Conservation (phyloP, 2,797 vertebrate genomes). For the Tapera naevia region DNA sequence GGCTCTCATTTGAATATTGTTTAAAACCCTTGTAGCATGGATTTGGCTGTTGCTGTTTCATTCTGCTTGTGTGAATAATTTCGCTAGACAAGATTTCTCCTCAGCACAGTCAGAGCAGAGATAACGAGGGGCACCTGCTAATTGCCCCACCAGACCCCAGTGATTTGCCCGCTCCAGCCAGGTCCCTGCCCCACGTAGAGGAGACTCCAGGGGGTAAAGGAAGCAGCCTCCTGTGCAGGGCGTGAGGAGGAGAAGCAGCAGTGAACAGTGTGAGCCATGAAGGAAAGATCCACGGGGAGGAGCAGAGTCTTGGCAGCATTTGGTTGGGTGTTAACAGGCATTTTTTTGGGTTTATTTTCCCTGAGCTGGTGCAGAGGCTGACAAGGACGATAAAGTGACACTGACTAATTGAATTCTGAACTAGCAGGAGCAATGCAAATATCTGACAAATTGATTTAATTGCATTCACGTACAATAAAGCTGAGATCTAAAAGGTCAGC, state of each 20-base stretch:
- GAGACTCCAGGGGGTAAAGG: rapidly evolving
- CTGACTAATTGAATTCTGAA: slow-evolving; percentile 80
- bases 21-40: slow-evolving; percentile 15
- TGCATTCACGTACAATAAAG: slow-evolving; percentile 89
- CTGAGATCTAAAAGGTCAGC: slow-evolving; percentile 91
- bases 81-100: not conserved
- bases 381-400: slow-evolving; percentile 73
- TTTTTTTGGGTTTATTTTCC: not conserved
- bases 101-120: not conserved
- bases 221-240: not conserved
- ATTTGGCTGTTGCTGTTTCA: slow-evolving; percentile 1
- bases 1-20: slow-evolving; percentile 65
- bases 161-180: rapidly evolving
- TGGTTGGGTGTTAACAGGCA: not conserved
- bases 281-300: not conserved
- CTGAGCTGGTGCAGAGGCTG: slow-evolving; percentile 39
- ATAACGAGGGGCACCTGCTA: not conserved
- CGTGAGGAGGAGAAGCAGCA: not conserved
- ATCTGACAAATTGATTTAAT: slow-evolving; percentile 89
- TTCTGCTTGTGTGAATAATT: slow-evolving; percentile 9
- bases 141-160: not conserved
- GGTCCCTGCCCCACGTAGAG: not conserved
- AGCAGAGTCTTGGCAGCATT: not conserved
- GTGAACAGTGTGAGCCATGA: rapidly evolving
- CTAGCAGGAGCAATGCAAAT: slow-evolving; percentile 81